A percentile compares a stretch with the other conserved stretches of the same genome.
These are phyloP conservation scores for Pelodytes ibericus DNA, from an alignment of 2,797 vertebrate species.

Conservation along the genomic window DNA sequence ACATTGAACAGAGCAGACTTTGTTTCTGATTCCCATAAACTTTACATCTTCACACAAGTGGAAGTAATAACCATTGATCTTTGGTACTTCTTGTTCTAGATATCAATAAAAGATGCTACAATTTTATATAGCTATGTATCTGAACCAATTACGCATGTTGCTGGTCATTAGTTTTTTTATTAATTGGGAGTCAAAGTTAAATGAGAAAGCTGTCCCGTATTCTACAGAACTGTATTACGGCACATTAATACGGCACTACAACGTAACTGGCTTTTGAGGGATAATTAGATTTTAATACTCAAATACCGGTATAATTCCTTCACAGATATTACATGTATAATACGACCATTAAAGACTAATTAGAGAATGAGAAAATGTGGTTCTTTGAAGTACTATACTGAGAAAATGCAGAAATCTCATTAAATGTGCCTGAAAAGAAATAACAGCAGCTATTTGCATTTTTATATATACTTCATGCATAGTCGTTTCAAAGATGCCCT, in stretches of 20 bases:
- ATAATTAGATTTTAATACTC: conserved; percentile 45
- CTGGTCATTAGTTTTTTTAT: conserved; percentile 28
- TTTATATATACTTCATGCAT: neutral
- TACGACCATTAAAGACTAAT: conserved; percentile 37
- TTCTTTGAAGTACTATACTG: conserved; percentile 10
- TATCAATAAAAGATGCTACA: conserved; percentile 17
- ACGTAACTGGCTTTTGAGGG: conserved; percentile 14
- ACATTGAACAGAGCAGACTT: no score
- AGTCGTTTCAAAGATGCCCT: neutral
- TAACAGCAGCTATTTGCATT: conserved; percentile 1
- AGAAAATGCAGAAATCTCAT: conserved; percentile 9
- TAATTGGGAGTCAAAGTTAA: conserved; percentile 34
- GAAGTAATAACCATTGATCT: neutral
- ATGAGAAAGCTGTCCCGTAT: conserved; percentile 16
- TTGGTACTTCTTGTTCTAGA: no score
- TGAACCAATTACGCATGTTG: neutral
- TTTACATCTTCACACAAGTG: neutral
- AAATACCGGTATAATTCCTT: conserved; percentile 13
- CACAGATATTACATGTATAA: conserved; percentile 38
- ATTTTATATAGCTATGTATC: conserved; percentile 7
- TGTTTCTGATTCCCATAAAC: neutral
- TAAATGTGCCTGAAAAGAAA: neutral
- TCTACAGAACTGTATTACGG: neutral
- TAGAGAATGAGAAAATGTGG: neutral
- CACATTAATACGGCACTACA: conserved; percentile 24